A percentile compares a stretch with the other conserved stretches of the same genome.
These are phyloP conservation scores for human (Homo sapiens) DNA, from an alignment of 2,113 vertebrate species.

Conservation along the genomic window GRCh38 chr2:126289501-126290000, in stretches of 20 bases:
- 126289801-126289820: neutral
- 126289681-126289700: neutral
- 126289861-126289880: too few species aligned
- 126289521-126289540: neutral
- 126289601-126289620: neutral
- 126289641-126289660: too few species aligned
- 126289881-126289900: neutral
- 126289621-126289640: neutral
- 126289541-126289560: neutral
- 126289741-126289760: neutral
- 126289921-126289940: neutral
- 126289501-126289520: neutral
- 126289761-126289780: neutral
- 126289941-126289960: neutral
- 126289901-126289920: neutral
- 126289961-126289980: neutral
- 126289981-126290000: neutral
- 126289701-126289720: neutral
- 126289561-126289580: neutral
- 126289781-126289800: neutral
- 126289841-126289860: neutral
- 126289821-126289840: neutral
- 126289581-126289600: too few species aligned
- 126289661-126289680: neutral
- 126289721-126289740: too few species aligned